Base-by-base conservation (phyloP, 2,888 invertebrate species). In the Antheraea assamensis region DNA sequence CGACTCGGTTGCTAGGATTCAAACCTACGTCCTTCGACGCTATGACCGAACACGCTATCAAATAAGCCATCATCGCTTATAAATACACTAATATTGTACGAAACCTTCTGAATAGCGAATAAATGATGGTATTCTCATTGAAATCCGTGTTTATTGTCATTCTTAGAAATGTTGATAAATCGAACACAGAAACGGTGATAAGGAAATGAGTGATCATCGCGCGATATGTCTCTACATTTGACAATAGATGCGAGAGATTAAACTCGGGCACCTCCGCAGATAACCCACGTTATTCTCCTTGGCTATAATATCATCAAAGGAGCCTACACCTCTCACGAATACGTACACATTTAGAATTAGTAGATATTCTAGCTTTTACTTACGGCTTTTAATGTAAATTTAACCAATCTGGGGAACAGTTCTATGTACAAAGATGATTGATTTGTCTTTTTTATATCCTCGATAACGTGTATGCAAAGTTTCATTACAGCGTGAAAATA, bases 91-190 rank as follows among this genome's bases (percentile, higher is more conserved):
- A 52, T 21, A 52, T 52, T 19, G 19, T 3, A 61, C 19, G 66
- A 31, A 66, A 31, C 13, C 17, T 66, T 66, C 19, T 66, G 30
- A 66, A 68, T 64, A 64, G 61, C 27, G 30, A 30, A 64, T 35
- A 68, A 68, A 35, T 68, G 68, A 68, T 68, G 35, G 35, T n/a
- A 35, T 35, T 68, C 19, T n/a, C n/a, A 68, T 35, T 68, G 35
- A 35, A 35, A 68, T 68, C 68, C 68, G 68, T 68, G 68, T 68
- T 68, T 68, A n/a, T 68, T 68, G 35, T 68, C 21, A 68, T 68
- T 35, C 35, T 68, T 68, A 68, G 68, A 68, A 68, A 68, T 68
- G 8, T 68, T n/a, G 68, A 68, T 68, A 68, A 68, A 68, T 68
- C 35, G 35, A n/a, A n/a, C n/a, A 35, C 68, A 68, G 35, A 35